A percentile compares a stretch with the other conserved stretches of the same genome.
phyloP scores from a whole-genome alignment of 2,113 vertebrate genomes.

The Pseudorectes ferrugineus region DNA sequence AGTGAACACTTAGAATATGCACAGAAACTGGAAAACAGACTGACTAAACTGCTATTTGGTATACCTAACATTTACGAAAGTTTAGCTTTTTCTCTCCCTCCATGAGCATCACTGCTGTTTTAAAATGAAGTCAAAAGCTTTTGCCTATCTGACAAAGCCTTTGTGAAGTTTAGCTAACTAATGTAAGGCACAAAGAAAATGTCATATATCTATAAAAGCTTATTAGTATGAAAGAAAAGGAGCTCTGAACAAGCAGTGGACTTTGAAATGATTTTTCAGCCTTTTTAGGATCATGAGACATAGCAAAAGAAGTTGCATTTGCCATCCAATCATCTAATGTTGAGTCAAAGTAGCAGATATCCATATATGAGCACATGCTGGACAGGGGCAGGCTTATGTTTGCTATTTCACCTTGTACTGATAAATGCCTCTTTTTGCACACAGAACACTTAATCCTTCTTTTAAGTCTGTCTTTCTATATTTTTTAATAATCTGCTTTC shows the following conservation, averaged over 20 bases:
- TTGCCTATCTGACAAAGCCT: background rate
- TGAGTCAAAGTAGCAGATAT: background rate
- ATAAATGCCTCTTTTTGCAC: background rate
- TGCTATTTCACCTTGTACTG: background rate
- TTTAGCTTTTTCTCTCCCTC: background rate
- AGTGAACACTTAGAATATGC: background rate
- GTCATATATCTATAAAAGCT: background rate
- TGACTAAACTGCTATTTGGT: background rate
- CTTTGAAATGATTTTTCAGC: background rate
- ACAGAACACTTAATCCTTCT: background rate
- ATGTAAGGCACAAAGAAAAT: background rate
- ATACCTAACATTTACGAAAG: background rate
- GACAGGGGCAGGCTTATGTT: rapidly evolving
- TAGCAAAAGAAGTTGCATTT: background rate
- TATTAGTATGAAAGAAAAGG: background rate
- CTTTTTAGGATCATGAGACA: background rate
- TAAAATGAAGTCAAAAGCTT: background rate
- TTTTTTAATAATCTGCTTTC: background rate
- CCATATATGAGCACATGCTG: background rate
- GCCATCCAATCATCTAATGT: no score
- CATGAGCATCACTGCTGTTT: background rate
- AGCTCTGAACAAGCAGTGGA: background rate
- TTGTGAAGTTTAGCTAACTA: background rate
- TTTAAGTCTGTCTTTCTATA: background rate
- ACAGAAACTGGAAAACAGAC: background rate